These are phyloP conservation scores for Cyanoramphus novaezelandiae DNA, from an alignment of 2,113 vertebrate species.

Conservation along the genomic window DNA sequence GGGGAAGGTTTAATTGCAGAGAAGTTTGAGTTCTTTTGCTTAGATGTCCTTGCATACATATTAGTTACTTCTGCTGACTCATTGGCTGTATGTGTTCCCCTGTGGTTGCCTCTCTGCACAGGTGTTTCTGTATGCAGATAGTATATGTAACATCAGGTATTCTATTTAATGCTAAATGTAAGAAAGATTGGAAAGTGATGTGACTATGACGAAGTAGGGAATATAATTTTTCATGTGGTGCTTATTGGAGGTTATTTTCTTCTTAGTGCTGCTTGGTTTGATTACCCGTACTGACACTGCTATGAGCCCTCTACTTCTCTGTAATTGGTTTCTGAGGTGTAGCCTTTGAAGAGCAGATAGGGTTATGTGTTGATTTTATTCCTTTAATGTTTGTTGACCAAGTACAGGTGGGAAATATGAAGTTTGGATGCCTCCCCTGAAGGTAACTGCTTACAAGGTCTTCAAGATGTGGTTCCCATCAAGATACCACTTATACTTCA, in stretches of 20 bases:
- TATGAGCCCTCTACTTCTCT: not conserved
- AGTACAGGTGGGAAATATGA: not conserved
- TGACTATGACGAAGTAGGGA: not conserved
- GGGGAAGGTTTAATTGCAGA: not conserved
- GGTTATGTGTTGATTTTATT: not conserved
- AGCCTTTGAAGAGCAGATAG: not conserved
- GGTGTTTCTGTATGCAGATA: not conserved
- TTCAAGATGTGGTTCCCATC: not conserved
- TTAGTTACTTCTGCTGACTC: not conserved
- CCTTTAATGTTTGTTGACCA: not conserved
- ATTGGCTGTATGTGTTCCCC: not conserved
- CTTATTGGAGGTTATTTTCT: not conserved
- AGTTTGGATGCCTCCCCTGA: not conserved
- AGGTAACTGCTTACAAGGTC: not conserved
- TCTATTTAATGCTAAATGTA: not conserved
- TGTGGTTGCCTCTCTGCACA: not conserved
- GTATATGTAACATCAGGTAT: not conserved
- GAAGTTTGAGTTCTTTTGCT: not conserved
- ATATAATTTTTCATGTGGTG: not conserved
- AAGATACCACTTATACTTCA: not conserved
- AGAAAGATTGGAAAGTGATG: not conserved
- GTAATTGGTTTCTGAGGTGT: not conserved
- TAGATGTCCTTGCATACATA: not conserved
- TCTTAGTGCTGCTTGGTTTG: not conserved
- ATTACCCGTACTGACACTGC: accelerated